Evolutionary conservation across 2,797 vertebrate species (phyloP).

Genomic region (Antennarius maculatus): DNA sequence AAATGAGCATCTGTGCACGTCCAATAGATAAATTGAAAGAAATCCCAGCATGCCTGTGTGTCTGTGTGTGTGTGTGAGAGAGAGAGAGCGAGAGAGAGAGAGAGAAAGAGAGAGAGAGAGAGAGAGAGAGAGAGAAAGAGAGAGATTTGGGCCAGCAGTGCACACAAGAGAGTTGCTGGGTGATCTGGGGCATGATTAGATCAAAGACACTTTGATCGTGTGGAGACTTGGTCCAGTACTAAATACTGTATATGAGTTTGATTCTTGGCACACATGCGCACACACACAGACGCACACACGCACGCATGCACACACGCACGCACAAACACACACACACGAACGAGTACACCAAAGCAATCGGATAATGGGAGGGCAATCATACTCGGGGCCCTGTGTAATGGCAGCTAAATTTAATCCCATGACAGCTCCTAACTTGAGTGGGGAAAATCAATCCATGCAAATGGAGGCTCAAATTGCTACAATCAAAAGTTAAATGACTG

Average conservation of each 20-base stretch:
- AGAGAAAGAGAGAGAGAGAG: too few relatives aligned
- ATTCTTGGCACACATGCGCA: conserved; percentile 19
- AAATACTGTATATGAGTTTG: conserved; percentile 37
- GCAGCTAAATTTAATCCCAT: conserved; percentile 67
- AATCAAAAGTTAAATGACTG: conserved; percentile 63
- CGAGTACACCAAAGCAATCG: conserved; percentile 18
- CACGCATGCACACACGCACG: background rate
- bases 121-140: too few relatives aligned
- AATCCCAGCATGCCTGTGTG: conserved; percentile 4
- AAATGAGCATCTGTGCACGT: conserved; percentile 33
- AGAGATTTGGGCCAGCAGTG: background rate
- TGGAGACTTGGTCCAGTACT: conserved; percentile 48
- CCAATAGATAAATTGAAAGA: conserved; percentile 31
- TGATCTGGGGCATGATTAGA: conserved; percentile 66
- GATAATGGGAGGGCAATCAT: conserved; percentile 58
- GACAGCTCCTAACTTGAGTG: conserved; percentile 63
- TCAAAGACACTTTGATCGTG: conserved; percentile 74
- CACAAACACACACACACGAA: conserved; percentile 2
- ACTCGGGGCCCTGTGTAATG: conserved; percentile 56
- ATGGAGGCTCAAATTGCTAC: conserved; percentile 62
- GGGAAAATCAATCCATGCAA: conserved; percentile 70
- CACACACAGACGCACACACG: background rate
- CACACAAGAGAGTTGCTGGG: conserved; percentile 27
- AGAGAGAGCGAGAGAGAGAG: too few relatives aligned
- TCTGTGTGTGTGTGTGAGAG: conserved; percentile 1